phyloP scores from a whole-genome alignment of 23 tunicate genomes.

The Aplidium turbinatum region DNA sequence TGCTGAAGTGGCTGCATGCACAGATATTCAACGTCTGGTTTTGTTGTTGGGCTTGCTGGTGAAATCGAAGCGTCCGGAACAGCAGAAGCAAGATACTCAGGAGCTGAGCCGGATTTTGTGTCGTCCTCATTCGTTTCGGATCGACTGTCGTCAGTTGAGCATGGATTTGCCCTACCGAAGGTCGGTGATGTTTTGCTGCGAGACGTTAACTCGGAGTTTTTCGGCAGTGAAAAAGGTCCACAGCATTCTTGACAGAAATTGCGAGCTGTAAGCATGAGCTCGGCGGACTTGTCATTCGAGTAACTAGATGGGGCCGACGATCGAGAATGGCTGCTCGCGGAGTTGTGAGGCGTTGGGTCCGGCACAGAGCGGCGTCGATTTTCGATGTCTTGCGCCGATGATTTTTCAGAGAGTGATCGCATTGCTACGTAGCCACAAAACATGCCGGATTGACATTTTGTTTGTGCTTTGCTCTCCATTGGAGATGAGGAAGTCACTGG shows the following conservation, averaged over 20 bases:
- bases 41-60: slow-evolving; percentile 38
- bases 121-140: neutral
- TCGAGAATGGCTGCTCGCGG: neutral
- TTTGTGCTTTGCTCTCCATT: neutral
- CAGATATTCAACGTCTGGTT: slow-evolving; percentile 18
- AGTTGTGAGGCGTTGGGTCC: slow-evolving; percentile 6
- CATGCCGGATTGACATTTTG: neutral
- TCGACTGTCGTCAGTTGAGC: neutral
- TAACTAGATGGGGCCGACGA: slow-evolving; percentile 26
- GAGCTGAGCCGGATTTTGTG: too few species aligned
- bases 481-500: neutral
- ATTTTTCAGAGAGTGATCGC: slow-evolving; percentile 39
- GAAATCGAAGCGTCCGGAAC: slow-evolving; percentile 18
- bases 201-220: too few species aligned
- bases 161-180: neutral
- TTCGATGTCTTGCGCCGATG: slow-evolving; percentile 67
- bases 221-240: neutral
- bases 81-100: slow-evolving; percentile 22
- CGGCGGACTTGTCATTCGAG: slow-evolving; percentile 19
- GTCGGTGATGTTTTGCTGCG: too few species aligned
- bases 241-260: neutral
- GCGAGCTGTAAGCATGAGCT: neutral
- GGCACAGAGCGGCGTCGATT: slow-evolving; percentile 50
- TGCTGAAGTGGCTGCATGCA: slow-evolving; percentile 38
- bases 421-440: slow-evolving; percentile 72